Base-by-base conservation (phyloP, 1,140 invertebrate genomes). In the Olivierus martensii region DNA sequence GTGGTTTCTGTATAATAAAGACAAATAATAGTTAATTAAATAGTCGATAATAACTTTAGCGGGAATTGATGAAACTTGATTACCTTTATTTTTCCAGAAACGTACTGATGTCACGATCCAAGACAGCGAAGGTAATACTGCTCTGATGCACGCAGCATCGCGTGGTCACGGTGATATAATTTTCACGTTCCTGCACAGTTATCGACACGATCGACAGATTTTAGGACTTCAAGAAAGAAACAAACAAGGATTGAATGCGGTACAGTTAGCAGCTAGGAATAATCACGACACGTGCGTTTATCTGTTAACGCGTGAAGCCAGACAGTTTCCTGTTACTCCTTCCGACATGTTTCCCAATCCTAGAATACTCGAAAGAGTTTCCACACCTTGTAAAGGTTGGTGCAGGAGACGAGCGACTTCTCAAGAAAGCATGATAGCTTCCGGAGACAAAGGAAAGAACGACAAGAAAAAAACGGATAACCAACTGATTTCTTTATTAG, bases 51-150 rank as follows among this genome's bases (percentile, higher is more conserved):
- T n/a, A n/a, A n/a, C n/a, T n/a, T n/a, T n/a, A n/a, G n/a, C n/a
- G n/a, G n/a, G n/a, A n/a, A n/a, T n/a, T n/a, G n/a, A n/a, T n/a
- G n/a, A n/a, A n/a, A n/a, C n/a, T n/a, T n/a, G n/a, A n/a, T n/a
- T n/a, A n/a, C n/a, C n/a, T n/a, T n/a, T n/a, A n/a, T 7, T 28
- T 46, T 59, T 56, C 10, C 49, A 65, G 62, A 41, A 53, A 34
- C 43, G 37, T 15, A 55, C 61, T 0, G 56, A 62, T 34, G 52
- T 60, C 10, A 58, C 58, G 17, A 21, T 58, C 3, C 49, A 54
- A 19, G 65, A 66, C 46, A 36, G 45, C 9, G 61, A 63, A 18
- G 65, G 65, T 6, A 65, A 64, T 45, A 66, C 65, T 3, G 65
- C 56, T 3, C 28, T 62, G 17, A 60, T 62, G 59, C 52, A 56